A percentile compares a stretch with the other conserved stretches of the same genome.
phyloP scores from a whole-genome alignment of 2,113 vertebrate genomes.

The Diphyllodes magnificus region DNA sequence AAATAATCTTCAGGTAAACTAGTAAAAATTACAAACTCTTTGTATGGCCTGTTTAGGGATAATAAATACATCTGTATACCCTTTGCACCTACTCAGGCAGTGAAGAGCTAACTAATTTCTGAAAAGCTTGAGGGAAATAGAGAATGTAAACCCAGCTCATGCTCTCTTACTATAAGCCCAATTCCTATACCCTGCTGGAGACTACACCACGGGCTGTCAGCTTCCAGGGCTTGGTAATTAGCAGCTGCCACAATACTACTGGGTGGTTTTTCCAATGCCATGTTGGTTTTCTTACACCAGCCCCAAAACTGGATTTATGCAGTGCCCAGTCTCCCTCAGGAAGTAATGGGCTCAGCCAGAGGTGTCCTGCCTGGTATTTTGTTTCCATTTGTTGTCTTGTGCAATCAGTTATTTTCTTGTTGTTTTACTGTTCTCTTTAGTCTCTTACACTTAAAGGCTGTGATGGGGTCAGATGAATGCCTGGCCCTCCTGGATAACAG shows the following conservation, averaged over 20 bases:
- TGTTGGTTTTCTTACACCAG: not conserved
- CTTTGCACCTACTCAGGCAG: not conserved
- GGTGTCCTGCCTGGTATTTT: not conserved
- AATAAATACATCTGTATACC: not conserved
- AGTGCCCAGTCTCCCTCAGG: not conserved
- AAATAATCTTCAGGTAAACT: not conserved
- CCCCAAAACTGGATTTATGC: not conserved
- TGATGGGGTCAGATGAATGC: not conserved
- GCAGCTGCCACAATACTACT: not conserved
- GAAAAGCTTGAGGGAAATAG: not conserved
- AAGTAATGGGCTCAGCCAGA: accelerated
- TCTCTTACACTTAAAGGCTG: not conserved
- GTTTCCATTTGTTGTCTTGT: not conserved
- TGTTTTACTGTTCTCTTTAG: not conserved
- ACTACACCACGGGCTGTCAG: not conserved
- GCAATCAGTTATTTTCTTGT: not conserved
- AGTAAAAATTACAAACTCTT: not conserved
- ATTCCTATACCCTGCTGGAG: not conserved
- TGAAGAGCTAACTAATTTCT: not conserved
- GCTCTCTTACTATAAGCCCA: not conserved
- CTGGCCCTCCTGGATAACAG: not conserved
- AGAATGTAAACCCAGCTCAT: not conserved
- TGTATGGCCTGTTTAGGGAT: not conserved
- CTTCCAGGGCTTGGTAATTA: not conserved
- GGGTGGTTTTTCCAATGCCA: accelerated